A percentile compares a stretch with the other conserved stretches of the same genome.
Conservation (phyloP, 2,797 vertebrate species). For the Sebastes taczanowskii region DNA sequence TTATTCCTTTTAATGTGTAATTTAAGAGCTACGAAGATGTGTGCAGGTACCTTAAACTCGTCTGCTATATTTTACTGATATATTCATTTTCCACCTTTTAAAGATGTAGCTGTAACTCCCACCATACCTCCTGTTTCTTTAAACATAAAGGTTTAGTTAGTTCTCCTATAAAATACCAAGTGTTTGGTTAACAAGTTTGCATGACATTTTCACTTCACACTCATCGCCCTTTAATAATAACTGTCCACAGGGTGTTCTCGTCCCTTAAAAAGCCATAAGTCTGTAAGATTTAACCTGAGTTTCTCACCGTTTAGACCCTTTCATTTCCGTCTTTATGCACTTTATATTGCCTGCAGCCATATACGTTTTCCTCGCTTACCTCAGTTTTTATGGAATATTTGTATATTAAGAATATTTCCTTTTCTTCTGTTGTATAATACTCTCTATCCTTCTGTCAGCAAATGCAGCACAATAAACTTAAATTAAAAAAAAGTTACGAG, state of each 20-base stretch:
- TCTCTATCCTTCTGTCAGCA: background rate
- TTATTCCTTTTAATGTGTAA: background rate
- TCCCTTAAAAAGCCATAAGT: slow-evolving; percentile 4
- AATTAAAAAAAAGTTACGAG: too few relatives aligned
- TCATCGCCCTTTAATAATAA: background rate
- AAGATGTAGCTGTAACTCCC: background rate
- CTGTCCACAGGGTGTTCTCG: background rate
- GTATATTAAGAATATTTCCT: slow-evolving; percentile 19
- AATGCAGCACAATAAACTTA: slow-evolving; percentile 48
- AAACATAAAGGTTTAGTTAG: too few relatives aligned
- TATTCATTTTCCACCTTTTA: background rate
- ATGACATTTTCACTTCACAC: background rate
- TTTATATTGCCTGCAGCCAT: slow-evolving; percentile 56
- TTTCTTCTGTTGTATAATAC: background rate
- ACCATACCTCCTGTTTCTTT: background rate
- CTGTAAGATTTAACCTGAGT: background rate
- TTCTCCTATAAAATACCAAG: background rate
- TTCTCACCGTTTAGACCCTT: background rate
- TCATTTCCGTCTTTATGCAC: slow-evolving; percentile 39
- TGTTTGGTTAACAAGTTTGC: background rate
- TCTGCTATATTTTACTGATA: background rate
- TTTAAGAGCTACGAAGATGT: background rate
- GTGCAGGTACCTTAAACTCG: background rate
- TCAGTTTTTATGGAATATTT: slow-evolving; percentile 29
- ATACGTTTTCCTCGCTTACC: slow-evolving; percentile 16